Conservation (phyloP, 1,140 invertebrate genomes). For the Probaryconus sp. region DNA sequence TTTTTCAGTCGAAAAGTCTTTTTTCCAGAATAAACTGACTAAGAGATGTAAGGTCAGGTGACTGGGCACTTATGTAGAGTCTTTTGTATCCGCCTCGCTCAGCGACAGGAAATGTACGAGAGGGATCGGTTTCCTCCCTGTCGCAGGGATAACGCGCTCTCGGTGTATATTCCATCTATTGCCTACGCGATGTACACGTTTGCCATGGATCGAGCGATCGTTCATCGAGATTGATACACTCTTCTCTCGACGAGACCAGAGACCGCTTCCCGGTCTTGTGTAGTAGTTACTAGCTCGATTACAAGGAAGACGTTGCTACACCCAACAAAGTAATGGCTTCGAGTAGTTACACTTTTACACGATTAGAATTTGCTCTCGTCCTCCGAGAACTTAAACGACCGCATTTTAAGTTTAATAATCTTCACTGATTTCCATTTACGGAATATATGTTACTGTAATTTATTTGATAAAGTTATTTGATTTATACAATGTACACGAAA, state of each 20-base stretch:
- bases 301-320: slow-evolving; percentile 35
- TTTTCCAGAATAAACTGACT: background rate
- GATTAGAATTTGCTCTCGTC: slow-evolving; percentile 21
- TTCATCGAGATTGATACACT: slow-evolving; percentile 49
- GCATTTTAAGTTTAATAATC: slow-evolving; percentile 16
- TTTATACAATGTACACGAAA: too few species aligned
- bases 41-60: slow-evolving; percentile 4
- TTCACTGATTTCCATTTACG: background rate
- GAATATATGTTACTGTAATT: too few species aligned
- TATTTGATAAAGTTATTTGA: too few species aligned
- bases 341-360: slow-evolving; percentile 42
- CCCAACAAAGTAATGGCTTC: slow-evolving; percentile 42
- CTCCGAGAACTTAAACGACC: too few species aligned
- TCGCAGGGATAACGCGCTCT: slow-evolving; percentile 22
- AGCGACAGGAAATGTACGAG: slow-evolving; percentile 42
- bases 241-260: background rate
- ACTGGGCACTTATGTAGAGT: slow-evolving; percentile 18
- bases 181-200: slow-evolving; percentile 35
- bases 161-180: slow-evolving; percentile 17
- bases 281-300: slow-evolving; percentile 41
- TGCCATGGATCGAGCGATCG: slow-evolving; percentile 44
- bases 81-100: slow-evolving; percentile 28
- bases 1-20: too few species aligned
- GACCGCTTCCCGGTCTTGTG: slow-evolving; percentile 10
- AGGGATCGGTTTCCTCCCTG: slow-evolving; percentile 31